Percentiles rank a stretch among this genome's conserved stretches.
These are phyloP conservation scores for Numenius arquata DNA, from an alignment of 2,113 vertebrate species.

Conservation along the genomic window DNA sequence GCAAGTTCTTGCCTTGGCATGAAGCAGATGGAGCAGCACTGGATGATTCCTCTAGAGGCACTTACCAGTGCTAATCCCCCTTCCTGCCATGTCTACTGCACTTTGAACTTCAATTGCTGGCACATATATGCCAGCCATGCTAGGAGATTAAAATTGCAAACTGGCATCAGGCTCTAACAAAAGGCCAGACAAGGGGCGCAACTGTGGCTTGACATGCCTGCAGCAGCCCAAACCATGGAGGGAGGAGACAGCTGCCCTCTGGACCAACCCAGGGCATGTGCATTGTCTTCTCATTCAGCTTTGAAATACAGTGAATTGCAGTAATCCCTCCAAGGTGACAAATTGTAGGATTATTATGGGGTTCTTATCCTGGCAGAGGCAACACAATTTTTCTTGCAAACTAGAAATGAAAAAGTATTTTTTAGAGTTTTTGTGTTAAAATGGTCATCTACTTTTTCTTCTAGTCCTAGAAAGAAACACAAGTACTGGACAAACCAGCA, in stretches of 20 bases:
- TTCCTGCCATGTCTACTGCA: not conserved
- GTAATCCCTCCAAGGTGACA: not conserved
- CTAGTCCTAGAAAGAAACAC: not conserved
- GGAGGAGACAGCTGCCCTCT: not conserved
- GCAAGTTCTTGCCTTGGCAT: not conserved
- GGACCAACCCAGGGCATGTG: not conserved
- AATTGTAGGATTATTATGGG: not conserved
- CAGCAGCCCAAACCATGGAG: not conserved
- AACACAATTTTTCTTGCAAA: not conserved
- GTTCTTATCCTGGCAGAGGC: not conserved
- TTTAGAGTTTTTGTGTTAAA: not conserved
- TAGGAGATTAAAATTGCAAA: not conserved
- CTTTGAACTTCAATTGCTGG: not conserved
- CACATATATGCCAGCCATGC: not conserved
- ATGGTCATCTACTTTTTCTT: not conserved
- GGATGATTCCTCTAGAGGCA: not conserved
- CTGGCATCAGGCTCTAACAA: not conserved
- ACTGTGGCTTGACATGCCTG: not conserved
- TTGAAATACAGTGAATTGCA: not conserved
- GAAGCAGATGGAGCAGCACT: not conserved
- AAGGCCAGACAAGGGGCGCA: not conserved
- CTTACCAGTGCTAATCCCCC: not conserved
- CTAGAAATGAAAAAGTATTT: not conserved
- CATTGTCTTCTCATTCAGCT: not conserved
- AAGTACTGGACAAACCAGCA: not conserved